A percentile compares a stretch with the other conserved stretches of the same genome.
These are phyloP conservation scores for Andrena praecox DNA, from an alignment of 2,888 invertebrate genomes.

Conservation along the genomic window DNA sequence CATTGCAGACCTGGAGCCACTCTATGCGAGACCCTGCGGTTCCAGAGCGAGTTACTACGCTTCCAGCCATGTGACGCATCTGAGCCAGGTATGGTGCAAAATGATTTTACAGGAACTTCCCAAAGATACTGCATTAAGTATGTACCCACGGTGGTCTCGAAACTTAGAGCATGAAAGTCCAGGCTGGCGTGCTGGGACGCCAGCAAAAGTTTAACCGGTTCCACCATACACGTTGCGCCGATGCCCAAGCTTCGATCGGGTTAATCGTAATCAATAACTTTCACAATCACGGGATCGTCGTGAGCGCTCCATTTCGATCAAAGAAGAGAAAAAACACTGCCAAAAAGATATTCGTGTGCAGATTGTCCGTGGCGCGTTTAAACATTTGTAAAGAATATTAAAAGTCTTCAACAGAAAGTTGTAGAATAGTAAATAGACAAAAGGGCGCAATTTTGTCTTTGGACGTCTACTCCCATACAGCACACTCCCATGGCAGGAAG, in stretches of 20 bases:
- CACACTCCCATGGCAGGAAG: no score
- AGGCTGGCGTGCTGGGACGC: background rate
- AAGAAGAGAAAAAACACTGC: no score
- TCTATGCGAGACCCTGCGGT: slow-evolving; percentile 86
- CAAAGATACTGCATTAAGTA: slow-evolving; percentile 40
- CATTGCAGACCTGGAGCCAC: slow-evolving; percentile 91
- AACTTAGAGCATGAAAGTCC: background rate
- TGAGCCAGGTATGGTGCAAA: slow-evolving; percentile 87
- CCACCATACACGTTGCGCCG: background rate
- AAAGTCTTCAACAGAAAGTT: no score
- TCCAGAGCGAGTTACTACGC: slow-evolving; percentile 91
- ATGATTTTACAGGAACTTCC: slow-evolving; percentile 36
- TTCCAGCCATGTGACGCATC: slow-evolving; percentile 91
- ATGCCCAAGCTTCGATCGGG: background rate
- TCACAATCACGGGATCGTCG: no score
- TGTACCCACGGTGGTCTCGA: slow-evolving; percentile 1
- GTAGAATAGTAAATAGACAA: no score
- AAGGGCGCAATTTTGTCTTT: no score
- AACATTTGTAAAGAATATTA: no score
- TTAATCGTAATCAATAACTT: background rate
- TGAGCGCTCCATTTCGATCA: no score
- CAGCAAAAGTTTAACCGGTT: slow-evolving; percentile 24
- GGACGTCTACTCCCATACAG: no score
- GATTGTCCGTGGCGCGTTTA: no score
- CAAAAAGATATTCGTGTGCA: no score